These are phyloP conservation scores for Aethes cnicana DNA, from an alignment of 2,888 invertebrate genomes.

Conservation along the genomic window DNA sequence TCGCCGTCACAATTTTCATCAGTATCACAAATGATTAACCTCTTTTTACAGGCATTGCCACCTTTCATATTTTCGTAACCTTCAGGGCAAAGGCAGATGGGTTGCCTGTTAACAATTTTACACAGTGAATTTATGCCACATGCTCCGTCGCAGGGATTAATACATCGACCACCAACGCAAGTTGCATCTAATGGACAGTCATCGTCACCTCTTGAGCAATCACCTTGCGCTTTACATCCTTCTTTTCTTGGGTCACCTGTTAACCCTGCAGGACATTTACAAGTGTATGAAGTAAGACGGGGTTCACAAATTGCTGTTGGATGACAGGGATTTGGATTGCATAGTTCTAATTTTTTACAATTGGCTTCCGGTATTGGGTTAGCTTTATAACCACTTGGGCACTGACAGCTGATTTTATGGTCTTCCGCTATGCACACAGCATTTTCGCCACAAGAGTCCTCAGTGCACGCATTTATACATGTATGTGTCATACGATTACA, in stretches of 20 bases:
- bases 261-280: slow-evolving; percentile 89
- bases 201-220: slow-evolving; percentile 86
- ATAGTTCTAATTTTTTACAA: slow-evolving; percentile 87
- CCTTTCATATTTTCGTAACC: slow-evolving; percentile 87
- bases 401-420: slow-evolving; percentile 91
- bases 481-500: slow-evolving; percentile 92
- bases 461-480: slow-evolving; percentile 90
- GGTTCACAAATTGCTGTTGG: slow-evolving; percentile 89
- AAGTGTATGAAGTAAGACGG: slow-evolving; percentile 85
- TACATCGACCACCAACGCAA: slow-evolving; percentile 87
- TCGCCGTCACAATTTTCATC: slow-evolving; percentile 91
- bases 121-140: slow-evolving; percentile 93
- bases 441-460: slow-evolving; percentile 92
- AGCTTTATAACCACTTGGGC: slow-evolving; percentile 91
- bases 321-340: slow-evolving; percentile 91
- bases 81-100: slow-evolving; percentile 90
- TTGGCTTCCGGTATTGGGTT: slow-evolving; percentile 93
- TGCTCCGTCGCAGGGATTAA: slow-evolving; percentile 90
- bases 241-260: slow-evolving; percentile 88
- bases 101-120: slow-evolving; percentile 87
- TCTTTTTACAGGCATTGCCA: slow-evolving; percentile 86
- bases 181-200: slow-evolving; percentile 90
- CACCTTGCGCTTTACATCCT: slow-evolving; percentile 90
- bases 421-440: slow-evolving; percentile 94
- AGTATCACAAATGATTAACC: slow-evolving; percentile 83